Evolutionary conservation across 1,140 invertebrate species (phyloP), one percentile per base, ranked within the genome.

Genomic region (Bradysia coprophila): DNA sequence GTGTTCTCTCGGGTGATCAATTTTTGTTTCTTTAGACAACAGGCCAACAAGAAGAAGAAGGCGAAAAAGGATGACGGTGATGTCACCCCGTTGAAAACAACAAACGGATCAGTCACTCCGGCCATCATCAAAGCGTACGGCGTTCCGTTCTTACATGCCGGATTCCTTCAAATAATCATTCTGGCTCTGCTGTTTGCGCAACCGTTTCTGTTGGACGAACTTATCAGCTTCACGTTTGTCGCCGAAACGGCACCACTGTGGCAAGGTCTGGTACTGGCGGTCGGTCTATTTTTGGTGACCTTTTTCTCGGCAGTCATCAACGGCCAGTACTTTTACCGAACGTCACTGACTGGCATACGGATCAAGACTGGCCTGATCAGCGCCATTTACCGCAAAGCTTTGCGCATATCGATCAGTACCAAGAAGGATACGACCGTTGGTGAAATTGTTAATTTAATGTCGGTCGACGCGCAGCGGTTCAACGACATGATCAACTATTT

Each of bases 361-460:
- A 81, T 98, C 45, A 67, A 93, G 44, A 94, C 92, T 0, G 81
- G 87, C 1, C 64, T 98, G 18, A 91, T 92, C 6, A 86, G 89
- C 47, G 76, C 90, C 38, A 87, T 98, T 48, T 98, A 98, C 59
- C 73, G 80, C 53, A 98, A 98, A 64, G 78, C 82, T 2, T 57
- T 88, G 32, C 63, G 72, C 38, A 76, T 88, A 57, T 88, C 83
- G 0, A 86, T 82, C 52, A 63, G 71, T 0, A 75, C 83, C 0
- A 69, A 79, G 45, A 85, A 83, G 59, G 78, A 84, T 48, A 84
- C 81, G 4, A 91, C 88, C 1, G 81, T 90, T 20, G 90, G 89
- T 41, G 87, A 91, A 71, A 83, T 86, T 52, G 88, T 93, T 1
- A 94, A 94, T 61, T 62, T 95, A 40, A 94, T 94, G 89, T 79